Evolutionary conservation across 2,888 invertebrate species (phyloP).

Genomic region (Buathra laborator): DNA sequence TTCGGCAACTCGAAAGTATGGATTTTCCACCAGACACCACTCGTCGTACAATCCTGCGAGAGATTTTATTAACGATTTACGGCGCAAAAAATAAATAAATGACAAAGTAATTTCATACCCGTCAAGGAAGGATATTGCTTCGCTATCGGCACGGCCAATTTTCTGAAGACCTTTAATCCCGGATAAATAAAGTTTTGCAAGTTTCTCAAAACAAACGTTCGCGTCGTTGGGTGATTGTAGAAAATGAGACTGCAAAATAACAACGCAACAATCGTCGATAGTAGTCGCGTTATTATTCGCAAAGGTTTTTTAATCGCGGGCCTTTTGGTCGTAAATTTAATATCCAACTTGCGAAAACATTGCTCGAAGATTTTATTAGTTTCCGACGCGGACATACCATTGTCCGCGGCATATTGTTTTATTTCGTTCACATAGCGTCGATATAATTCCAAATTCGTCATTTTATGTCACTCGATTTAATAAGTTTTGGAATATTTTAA

Average conservation of each 20-base stretch:
- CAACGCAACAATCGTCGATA: slow-evolving; percentile 81
- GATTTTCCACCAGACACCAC: slow-evolving; percentile 93
- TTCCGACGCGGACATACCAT: slow-evolving; percentile 88
- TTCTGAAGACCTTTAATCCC: slow-evolving; percentile 90
- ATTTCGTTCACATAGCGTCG: slow-evolving; percentile 87
- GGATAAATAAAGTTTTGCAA: slow-evolving; percentile 94
- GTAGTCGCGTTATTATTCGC: slow-evolving; percentile 72
- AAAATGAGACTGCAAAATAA: slow-evolving; percentile 84
- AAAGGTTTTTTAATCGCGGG: slow-evolving; percentile 46
- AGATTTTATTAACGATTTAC: slow-evolving; percentile 17
- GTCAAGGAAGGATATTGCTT: slow-evolving; percentile 90
- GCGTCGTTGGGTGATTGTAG: slow-evolving; percentile 88
- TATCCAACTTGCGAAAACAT: slow-evolving; percentile 86
- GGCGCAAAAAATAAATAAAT: not conserved
- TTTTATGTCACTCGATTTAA: slow-evolving; percentile 12
- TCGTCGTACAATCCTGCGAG: slow-evolving; percentile 93
- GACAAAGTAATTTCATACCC: slow-evolving; percentile 86
- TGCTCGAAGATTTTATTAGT: slow-evolving; percentile 88
- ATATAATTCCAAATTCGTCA: slow-evolving; percentile 81
- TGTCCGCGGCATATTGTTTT: slow-evolving; percentile 87
- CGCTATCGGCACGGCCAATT: slow-evolving; percentile 92
- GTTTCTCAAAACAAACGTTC: slow-evolving; percentile 89
- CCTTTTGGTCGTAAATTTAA: slow-evolving; percentile 73
- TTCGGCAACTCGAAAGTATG: slow-evolving; percentile 92
- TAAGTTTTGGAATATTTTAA: not conserved